Evolutionary conservation across 1,140 invertebrate genomes (phyloP).

Genomic region (Daktulosphaira vitifoliae): DNA sequence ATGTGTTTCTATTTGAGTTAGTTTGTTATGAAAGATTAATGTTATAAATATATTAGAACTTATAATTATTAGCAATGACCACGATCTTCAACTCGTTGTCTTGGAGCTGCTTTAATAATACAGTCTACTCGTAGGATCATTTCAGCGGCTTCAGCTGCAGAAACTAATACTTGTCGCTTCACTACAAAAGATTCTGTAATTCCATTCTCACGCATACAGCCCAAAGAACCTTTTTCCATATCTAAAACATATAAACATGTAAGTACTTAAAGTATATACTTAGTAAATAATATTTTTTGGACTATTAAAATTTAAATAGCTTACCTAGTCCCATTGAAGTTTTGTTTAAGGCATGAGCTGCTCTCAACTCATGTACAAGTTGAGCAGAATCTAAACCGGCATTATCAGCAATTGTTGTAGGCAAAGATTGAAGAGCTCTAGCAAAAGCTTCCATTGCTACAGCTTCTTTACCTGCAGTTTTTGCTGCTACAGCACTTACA

Average conservation of each 20-base stretch:
- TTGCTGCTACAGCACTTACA: conserved; percentile 69
- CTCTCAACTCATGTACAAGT: conserved; percentile 79
- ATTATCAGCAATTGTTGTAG: conserved; percentile 95
- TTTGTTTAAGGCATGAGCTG: conserved; percentile 73
- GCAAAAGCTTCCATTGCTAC: conserved; percentile 96
- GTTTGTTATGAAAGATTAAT: conserved; percentile 22
- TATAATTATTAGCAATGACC: conserved; percentile 81
- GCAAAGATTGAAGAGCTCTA: conserved; percentile 74
- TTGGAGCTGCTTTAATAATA: conserved; percentile 90
- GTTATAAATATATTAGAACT: conserved; percentile 4
- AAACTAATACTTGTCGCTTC: conserved; percentile 88
- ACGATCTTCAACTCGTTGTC: conserved; percentile 78
- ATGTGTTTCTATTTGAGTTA: conserved; percentile 19
- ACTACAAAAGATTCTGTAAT: conserved; percentile 96
- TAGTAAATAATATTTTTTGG: not conserved
- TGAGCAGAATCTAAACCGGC: conserved; percentile 97
- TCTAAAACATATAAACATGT: conserved; percentile 50
- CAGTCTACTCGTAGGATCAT: conserved; percentile 98
- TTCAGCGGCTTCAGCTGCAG: conserved; percentile 94
- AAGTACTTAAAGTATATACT: conserved; percentile 1
- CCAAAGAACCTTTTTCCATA: conserved; percentile 76
- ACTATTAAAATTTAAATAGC: too few species aligned
- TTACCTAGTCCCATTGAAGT: conserved; percentile 73
- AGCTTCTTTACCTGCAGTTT: conserved; percentile 93
- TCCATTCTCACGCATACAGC: conserved; percentile 79